phyloP scores from a whole-genome alignment of 2,888 invertebrate species.

The Himalopsyche tibetana region DNA sequence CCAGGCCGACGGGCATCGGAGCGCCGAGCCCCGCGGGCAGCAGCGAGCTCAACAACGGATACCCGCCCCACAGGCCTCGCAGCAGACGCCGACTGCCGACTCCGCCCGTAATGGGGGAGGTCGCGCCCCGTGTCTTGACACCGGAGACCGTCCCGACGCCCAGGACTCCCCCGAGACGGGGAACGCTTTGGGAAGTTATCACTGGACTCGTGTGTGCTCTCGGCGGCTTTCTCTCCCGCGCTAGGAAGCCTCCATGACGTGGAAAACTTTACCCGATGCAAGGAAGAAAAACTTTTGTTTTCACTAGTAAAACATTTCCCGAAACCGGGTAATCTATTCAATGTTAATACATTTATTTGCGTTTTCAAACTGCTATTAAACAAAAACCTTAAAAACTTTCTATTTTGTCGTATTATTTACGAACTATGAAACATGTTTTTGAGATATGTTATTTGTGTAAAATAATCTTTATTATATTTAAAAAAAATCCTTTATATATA shows the following conservation, averaged over 20 bases:
- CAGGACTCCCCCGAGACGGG: constrained; percentile 66
- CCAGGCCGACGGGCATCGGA: constrained; percentile 3
- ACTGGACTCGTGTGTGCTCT: constrained; percentile 73
- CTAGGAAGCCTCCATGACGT: constrained; percentile 69
- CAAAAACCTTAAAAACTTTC: too few relatives aligned
- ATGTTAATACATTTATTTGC: too few relatives aligned
- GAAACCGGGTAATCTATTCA: too few relatives aligned
- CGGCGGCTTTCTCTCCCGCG: constrained; percentile 71
- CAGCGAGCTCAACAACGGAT: constrained; percentile 50
- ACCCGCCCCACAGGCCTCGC: constrained; percentile 48
- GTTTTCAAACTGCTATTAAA: too few relatives aligned
- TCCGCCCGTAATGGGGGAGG: constrained; percentile 38
- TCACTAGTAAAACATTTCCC: background rate
- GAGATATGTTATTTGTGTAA: too few relatives aligned
- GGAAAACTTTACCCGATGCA: background rate
- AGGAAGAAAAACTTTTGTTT: too few relatives aligned
- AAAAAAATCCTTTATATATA: too few relatives aligned
- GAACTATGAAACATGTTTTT: too few relatives aligned
- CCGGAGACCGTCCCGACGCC: constrained; percentile 47
- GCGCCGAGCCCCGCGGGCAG: background rate
- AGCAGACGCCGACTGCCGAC: constrained; percentile 6
- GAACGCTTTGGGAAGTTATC: constrained; percentile 72
- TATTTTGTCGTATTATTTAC: too few relatives aligned
- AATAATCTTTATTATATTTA: too few relatives aligned
- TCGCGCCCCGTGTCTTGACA: background rate